A percentile compares a stretch with the other conserved stretches of the same genome.
Conservation (phyloP, 2,888 invertebrate genomes). For the Coremacera marginata region DNA sequence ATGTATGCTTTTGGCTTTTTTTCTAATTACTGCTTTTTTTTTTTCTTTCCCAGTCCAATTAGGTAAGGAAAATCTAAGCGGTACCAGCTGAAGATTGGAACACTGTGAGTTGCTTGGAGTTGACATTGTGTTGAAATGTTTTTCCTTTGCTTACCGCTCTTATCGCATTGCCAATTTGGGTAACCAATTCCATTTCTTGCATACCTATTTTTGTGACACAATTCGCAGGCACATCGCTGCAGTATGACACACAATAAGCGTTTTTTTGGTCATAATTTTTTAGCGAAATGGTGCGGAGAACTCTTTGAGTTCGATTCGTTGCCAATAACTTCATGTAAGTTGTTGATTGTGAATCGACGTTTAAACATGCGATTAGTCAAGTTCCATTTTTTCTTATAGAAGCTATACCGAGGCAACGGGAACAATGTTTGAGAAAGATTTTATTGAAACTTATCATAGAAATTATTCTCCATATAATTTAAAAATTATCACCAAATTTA, state of each 20-base stretch:
- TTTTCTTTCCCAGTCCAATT: background rate
- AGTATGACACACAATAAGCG: constrained; percentile 30
- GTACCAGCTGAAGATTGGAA: background rate
- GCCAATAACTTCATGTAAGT: background rate
- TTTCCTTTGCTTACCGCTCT: background rate
- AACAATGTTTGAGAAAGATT: background rate
- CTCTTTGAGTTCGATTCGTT: background rate
- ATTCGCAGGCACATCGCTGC: background rate
- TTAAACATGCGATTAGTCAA: constrained; percentile 23
- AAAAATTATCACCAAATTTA: too few species aligned
- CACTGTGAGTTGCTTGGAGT: background rate
- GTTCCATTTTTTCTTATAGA: background rate
- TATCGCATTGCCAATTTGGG: constrained; percentile 25
- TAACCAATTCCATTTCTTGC: background rate
- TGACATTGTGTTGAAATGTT: background rate
- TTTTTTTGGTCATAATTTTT: constrained; percentile 25
- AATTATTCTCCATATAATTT: too few species aligned
- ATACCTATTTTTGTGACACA: background rate
- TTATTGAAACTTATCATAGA: background rate
- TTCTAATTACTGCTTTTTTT: too few species aligned
- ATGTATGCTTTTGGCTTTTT: background rate
- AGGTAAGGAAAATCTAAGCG: background rate
- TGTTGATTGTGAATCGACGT: constrained; percentile 19
- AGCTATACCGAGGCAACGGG: background rate
- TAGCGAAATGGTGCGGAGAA: background rate